phyloP scores from a whole-genome alignment of 2,797 vertebrate species.

The Epinephelus awoara region DNA sequence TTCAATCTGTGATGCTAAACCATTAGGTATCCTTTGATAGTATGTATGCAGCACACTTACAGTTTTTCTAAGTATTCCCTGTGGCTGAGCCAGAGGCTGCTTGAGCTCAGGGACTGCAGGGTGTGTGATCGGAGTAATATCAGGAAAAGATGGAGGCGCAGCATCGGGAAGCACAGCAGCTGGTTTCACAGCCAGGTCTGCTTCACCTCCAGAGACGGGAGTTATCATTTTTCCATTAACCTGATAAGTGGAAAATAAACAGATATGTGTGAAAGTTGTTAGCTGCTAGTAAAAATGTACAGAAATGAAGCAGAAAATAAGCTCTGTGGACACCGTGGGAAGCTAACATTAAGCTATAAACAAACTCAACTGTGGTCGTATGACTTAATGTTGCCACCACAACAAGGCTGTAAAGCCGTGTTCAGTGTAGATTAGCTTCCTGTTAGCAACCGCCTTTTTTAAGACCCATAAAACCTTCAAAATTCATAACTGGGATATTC shows the following conservation, averaged over 20 bases:
- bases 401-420: too few relatives aligned
- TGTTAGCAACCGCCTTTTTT: too few relatives aligned
- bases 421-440: too few relatives aligned
- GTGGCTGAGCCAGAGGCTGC: slow-evolving; percentile 44
- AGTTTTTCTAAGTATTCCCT: slow-evolving; percentile 30
- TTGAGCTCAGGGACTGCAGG: slow-evolving; percentile 31
- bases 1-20: slow-evolving; percentile 12
- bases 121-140: slow-evolving; percentile 46
- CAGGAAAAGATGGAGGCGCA: slow-evolving; percentile 54
- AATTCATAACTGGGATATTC: too few relatives aligned
- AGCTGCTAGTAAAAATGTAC: not conserved
- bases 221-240: slow-evolving; percentile 52
- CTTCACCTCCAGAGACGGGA: slow-evolving; percentile 27
- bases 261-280: not conserved
- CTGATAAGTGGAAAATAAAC: slow-evolving; percentile 54
- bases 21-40: not conserved
- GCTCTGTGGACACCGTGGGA: too few relatives aligned
- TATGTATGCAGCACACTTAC: slow-evolving; percentile 63
- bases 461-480: too few relatives aligned
- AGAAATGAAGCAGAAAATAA: too few relatives aligned
- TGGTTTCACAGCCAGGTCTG: slow-evolving; percentile 41
- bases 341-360: too few relatives aligned
- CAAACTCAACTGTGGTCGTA: too few relatives aligned
- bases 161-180: slow-evolving; percentile 38
- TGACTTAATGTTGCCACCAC: too few relatives aligned